Evolutionary conservation across 2,113 vertebrate species (phyloP).

Genomic region (Pyxicephalus adspersus): DNA sequence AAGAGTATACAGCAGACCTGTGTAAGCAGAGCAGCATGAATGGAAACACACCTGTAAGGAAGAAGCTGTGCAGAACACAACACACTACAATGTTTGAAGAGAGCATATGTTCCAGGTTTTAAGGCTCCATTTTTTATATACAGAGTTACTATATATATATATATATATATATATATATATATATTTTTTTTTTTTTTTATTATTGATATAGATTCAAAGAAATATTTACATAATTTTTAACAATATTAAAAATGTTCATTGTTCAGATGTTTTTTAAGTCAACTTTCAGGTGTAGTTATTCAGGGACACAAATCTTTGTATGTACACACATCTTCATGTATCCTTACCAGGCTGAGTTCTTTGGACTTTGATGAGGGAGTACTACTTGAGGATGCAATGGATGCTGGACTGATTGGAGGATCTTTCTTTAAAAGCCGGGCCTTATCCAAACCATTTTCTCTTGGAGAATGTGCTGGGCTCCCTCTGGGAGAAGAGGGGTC

Average conservation of each 20-base stretch:
- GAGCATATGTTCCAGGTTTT: not conserved
- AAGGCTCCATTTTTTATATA: not conserved
- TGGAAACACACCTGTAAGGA: slow-evolving; percentile 39
- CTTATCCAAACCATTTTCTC: slow-evolving; percentile 97
- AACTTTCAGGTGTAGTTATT: too few species aligned
- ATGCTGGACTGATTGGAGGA: slow-evolving; percentile 94
- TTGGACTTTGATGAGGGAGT: slow-evolving; percentile 98
- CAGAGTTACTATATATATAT: too few species aligned
- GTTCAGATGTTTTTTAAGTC: too few species aligned
- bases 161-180: too few species aligned
- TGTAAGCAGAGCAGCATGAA: slow-evolving; percentile 31
- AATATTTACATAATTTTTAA: too few species aligned
- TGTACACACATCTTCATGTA: too few species aligned
- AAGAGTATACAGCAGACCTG: slow-evolving; percentile 45
- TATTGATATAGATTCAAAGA: too few species aligned
- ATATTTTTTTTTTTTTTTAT: too few species aligned
- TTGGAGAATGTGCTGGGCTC: slow-evolving; percentile 92
- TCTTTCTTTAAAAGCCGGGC: slow-evolving; percentile 94
- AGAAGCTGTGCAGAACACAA: not conserved
- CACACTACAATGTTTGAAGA: not conserved
- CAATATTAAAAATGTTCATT: too few species aligned
- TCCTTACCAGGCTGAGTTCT: slow-evolving; percentile 96
- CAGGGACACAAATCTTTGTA: too few species aligned
- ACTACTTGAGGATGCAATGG: slow-evolving; percentile 96
- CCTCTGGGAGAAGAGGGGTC: slow-evolving; percentile 94